A percentile compares a stretch with the other conserved stretches of the same genome.
Evolutionary conservation across 1,140 invertebrate species (phyloP).

Genomic region (Caenorhabditis brenneri): DNA sequence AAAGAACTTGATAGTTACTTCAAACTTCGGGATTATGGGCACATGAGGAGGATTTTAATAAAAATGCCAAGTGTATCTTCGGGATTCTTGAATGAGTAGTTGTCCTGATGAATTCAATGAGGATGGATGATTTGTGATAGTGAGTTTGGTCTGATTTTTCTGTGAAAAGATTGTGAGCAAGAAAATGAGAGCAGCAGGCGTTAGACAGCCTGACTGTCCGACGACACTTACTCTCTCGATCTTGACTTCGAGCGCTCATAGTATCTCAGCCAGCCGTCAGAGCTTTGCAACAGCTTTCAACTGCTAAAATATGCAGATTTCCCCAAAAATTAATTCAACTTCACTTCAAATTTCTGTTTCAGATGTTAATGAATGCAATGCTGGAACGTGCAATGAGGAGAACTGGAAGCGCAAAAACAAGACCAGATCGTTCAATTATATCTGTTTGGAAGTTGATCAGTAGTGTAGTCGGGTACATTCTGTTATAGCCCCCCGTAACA

Average conservation of each 20-base stretch:
- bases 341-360: not conserved
- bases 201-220: not conserved
- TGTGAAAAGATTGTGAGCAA: not conserved
- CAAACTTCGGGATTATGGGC: slow-evolving; percentile 21
- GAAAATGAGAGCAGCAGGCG: not conserved
- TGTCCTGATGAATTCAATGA: slow-evolving; percentile 67
- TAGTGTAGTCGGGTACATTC: not conserved
- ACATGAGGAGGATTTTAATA: slow-evolving; percentile 61
- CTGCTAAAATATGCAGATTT: not conserved
- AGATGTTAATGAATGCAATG: slow-evolving; percentile 51
- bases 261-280: too few species aligned
- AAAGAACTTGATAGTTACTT: slow-evolving; percentile 61
- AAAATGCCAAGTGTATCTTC: slow-evolving; percentile 66
- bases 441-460: slow-evolving; percentile 60
- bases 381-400: slow-evolving; percentile 54
- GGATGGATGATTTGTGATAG: slow-evolving; percentile 68
- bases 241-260: too few species aligned
- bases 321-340: too few species aligned
- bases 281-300: too few species aligned
- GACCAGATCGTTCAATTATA: slow-evolving; percentile 59
- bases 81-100: slow-evolving; percentile 62
- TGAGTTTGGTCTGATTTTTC: slow-evolving; percentile 23
- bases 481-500: too few species aligned
- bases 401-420: slow-evolving; percentile 62
- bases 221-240: too few species aligned